Evolutionary conservation across 2,797 vertebrate species (phyloP).

Genomic region (Cossypha niveicapilla): DNA sequence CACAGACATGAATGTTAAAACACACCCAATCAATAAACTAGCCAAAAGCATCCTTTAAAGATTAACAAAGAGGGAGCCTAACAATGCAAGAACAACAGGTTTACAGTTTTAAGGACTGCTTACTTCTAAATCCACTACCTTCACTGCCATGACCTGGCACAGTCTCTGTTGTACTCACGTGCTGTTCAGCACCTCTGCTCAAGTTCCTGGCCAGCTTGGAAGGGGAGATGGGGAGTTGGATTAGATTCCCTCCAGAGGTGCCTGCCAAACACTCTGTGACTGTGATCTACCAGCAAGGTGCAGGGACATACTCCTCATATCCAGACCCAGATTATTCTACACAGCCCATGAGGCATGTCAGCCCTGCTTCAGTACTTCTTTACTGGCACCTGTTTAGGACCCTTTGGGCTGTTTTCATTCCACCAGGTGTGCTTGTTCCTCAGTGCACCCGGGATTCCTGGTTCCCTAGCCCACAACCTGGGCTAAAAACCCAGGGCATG

Average conservation of each 20-base stretch:
- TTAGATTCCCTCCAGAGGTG: not conserved
- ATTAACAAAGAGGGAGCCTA: not conserved
- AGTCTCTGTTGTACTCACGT: not conserved
- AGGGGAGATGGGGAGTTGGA: not conserved
- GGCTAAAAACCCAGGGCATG: not conserved
- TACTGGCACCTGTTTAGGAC: not conserved
- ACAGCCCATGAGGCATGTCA: fast-evolving
- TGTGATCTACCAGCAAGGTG: not conserved
- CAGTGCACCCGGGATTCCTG: not conserved
- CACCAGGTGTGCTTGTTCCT: not conserved
- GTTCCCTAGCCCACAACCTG: not conserved
- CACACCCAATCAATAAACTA: not conserved
- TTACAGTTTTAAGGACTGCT: not conserved
- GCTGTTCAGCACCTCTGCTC: not conserved
- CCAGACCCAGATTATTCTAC: not conserved
- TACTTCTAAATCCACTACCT: not conserved
- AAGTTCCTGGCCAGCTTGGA: not conserved
- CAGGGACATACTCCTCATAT: not conserved
- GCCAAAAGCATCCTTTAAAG: not conserved
- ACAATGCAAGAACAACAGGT: not conserved
- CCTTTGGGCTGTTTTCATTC: not conserved
- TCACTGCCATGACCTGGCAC: not conserved
- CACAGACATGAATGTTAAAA: not conserved
- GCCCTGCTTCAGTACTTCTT: not conserved
- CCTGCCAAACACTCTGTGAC: not conserved